Evolutionary conservation across 1,140 invertebrate species (phyloP).

Genomic region (Oedothorax gibbosus): DNA sequence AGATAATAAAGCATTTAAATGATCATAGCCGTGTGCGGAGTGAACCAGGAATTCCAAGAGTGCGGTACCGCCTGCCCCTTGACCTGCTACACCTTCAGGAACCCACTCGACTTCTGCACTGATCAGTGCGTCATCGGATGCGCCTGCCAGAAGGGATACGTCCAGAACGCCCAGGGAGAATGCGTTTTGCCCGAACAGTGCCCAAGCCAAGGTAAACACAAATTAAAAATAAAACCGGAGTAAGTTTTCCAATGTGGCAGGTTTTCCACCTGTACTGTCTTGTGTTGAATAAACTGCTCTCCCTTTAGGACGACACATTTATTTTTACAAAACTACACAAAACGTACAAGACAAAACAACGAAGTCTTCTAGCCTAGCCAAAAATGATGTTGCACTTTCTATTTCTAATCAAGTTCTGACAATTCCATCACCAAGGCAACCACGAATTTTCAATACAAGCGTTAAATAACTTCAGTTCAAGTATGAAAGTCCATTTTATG

Average conservation of each 20-base stretch:
- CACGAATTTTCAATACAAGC: too few relatives aligned
- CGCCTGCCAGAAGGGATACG: slow-evolving; percentile 32
- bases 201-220: too few relatives aligned
- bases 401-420: too few relatives aligned
- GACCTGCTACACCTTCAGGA: slow-evolving; percentile 33
- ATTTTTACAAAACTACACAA: too few relatives aligned
- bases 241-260: not conserved
- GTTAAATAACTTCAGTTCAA: too few relatives aligned
- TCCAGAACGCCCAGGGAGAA: not conserved
- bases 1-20: too few relatives aligned
- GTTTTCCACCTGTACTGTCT: not conserved
- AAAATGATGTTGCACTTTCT: too few relatives aligned
- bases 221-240: not conserved
- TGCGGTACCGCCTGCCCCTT: slow-evolving; percentile 33
- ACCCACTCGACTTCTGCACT: not conserved
- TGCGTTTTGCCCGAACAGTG: slow-evolving; percentile 26
- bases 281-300: not conserved
- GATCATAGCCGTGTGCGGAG: not conserved
- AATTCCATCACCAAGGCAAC: too few relatives aligned
- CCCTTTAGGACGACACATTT: too few relatives aligned
- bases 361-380: too few relatives aligned
- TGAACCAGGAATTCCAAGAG: not conserved
- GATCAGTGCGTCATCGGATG: slow-evolving; percentile 18
- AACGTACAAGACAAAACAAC: too few relatives aligned
- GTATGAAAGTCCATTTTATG: too few relatives aligned